Evolutionary conservation across 2,888 invertebrate genomes (phyloP).

Genomic region (Drosophila mimetica): DNA sequence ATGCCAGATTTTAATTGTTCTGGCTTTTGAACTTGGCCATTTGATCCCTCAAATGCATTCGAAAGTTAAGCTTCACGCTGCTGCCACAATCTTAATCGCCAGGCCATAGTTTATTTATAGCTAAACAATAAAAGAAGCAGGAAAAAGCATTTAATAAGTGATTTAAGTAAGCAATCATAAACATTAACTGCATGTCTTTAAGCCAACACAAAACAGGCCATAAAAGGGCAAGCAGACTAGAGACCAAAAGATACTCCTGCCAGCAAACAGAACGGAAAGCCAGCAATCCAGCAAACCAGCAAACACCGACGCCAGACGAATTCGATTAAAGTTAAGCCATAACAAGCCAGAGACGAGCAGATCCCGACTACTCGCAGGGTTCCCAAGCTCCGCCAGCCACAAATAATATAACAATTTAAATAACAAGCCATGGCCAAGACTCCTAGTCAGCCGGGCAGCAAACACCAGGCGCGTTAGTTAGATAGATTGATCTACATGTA

Average conservation of each 20-base stretch:
- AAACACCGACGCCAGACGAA: slow-evolving; percentile 58
- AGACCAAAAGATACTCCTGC: slow-evolving; percentile 22
- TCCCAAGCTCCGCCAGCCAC: slow-evolving; percentile 69
- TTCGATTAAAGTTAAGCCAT: slow-evolving; percentile 75
- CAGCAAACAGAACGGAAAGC: not conserved
- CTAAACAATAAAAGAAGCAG: slow-evolving; percentile 31
- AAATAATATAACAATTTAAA: slow-evolving; percentile 80
- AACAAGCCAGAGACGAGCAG: slow-evolving; percentile 54
- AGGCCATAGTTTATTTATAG: slow-evolving; percentile 32
- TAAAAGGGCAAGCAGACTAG: slow-evolving; percentile 47
- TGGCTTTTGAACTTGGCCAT: slow-evolving; percentile 2
- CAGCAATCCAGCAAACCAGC: slow-evolving; percentile 6
- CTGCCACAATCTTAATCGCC: slow-evolving; percentile 19
- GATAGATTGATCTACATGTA: slow-evolving; percentile 80
- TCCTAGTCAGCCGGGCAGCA: slow-evolving; percentile 51
- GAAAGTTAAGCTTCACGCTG: not conserved
- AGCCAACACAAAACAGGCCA: slow-evolving; percentile 49
- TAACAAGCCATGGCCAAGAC: slow-evolving; percentile 68
- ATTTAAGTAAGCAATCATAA: slow-evolving; percentile 62
- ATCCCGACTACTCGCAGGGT: slow-evolving; percentile 45
- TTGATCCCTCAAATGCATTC: slow-evolving; percentile 8
- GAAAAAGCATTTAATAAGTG: slow-evolving; percentile 60
- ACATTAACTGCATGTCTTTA: slow-evolving; percentile 51
- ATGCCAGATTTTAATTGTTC: slow-evolving; percentile 11
- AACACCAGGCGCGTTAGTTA: slow-evolving; percentile 80